Evolutionary conservation across 2,113 vertebrate species (phyloP).

Genomic region (Potamarius usumacintae): DNA sequence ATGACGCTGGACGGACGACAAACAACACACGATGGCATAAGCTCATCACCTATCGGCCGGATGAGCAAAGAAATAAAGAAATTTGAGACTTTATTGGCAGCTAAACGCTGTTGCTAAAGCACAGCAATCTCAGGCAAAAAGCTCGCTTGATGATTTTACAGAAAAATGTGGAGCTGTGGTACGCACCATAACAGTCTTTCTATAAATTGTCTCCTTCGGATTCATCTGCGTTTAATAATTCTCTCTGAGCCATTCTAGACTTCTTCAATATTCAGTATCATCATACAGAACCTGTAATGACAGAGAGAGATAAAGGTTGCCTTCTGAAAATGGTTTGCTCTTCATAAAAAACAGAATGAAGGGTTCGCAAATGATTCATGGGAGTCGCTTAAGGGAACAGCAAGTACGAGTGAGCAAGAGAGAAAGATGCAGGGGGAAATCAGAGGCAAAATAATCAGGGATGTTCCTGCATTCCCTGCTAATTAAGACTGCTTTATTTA

Average conservation of each 20-base stretch:
- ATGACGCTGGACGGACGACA: too few relatives aligned
- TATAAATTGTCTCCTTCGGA: background rate
- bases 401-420: background rate
- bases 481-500: background rate
- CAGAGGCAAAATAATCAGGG: conserved; percentile 1
- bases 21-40: too few relatives aligned
- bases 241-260: conserved; percentile 4
- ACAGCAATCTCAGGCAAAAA: background rate
- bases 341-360: conserved; percentile 28
- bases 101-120: background rate
- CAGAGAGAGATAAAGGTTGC: conserved; percentile 2
- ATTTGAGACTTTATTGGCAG: background rate
- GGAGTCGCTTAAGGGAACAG: conserved; percentile 19
- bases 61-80: background rate
- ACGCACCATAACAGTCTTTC: background rate
- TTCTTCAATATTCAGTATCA: conserved; percentile 2
- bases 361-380: conserved; percentile 1
- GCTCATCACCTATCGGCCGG: too few relatives aligned
- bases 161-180: background rate
- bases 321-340: conserved; percentile 16
- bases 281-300: conserved; percentile 10
- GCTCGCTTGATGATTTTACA: background rate
- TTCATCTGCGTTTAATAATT: background rate
- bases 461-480: background rate
- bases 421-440: background rate